Base-by-base conservation (phyloP, 2,888 invertebrate genomes). In the Philopedon plagiatum region DNA sequence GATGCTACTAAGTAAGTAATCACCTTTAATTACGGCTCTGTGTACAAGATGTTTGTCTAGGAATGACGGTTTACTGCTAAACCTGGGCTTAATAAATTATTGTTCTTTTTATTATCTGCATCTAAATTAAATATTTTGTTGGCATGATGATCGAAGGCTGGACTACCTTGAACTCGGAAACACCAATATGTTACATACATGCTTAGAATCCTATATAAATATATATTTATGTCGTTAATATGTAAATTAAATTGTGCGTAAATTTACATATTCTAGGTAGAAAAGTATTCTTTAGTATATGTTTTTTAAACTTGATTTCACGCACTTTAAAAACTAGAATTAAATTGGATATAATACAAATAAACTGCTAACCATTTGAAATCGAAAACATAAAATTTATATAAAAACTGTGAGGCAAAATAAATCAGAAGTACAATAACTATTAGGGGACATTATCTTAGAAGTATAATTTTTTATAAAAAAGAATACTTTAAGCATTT, bases 91-190 rank as follows among this genome's bases (percentile, higher is more conserved):
- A 23, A 46, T 23, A 46, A 46, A 46, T 46, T 21, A 23, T 46
- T 46, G 9, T 46, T 46, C 23, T 23, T 46, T 46, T 46, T 46
- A 46, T 46, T 46, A 46, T 46, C 46, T 46, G 46, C 46, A 46
- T 46, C 46, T 23, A 46, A 46, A 46, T 46, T 46, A 46, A 46
- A 46, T 23, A 46, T 46, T 46, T 46, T 46, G 46, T 46, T 46
- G 46, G 23, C 46, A 54, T 32, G 32, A 32, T 54, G 32, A 54
- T 54, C 54, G 37, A 21, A 37, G 18, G 13, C 21, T 57, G 37
- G 57, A 34, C 32, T 57, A 34, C 57, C 57, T 57, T 57, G 57
- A 57, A 32, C 57, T 57, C 57, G n/a, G 37, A 13, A n/a, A 57
- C 21, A 21, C 46, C 21, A 46, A 11, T 23, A 46, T 46, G n/a